Base-by-base conservation (phyloP, 2,797 vertebrate genomes). In the Sebastes itinus region DNA sequence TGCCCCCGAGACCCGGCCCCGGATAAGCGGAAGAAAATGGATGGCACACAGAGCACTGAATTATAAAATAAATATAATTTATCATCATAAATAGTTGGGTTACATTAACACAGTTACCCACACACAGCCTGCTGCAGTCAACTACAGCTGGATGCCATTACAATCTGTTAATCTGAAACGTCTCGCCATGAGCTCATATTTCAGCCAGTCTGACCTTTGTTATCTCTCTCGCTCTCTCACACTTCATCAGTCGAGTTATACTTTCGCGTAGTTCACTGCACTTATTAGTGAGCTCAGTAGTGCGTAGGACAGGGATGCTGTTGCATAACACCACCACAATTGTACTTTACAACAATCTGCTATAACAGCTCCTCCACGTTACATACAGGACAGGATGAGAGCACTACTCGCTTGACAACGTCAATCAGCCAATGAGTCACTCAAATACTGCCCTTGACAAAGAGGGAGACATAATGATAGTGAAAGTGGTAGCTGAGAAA, bases 101-200 rank as follows among this genome's bases (percentile, higher is more conserved):
- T 60, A 35, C 1, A 77, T 25, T 2, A 20, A 60, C 61, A n/a
- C 16, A 56, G 38, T 27, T 23, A 55, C 18, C 13, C 7, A 23
- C 22, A 64, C n/a, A 4, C 18, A 63, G 64, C 11, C 46, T 42
- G 60, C 49, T 52, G 27, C 20, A 63, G 74, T 63, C 22, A 55
- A 38, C 20, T 64, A 16, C 80, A 82, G 84, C 88, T 88, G 87
- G 82, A 86, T 78, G 60, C 73, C 58, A 77, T 83, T 67, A 72
- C 56, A 72, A 77, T 52, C 69, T 64, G 73, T 66, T 71, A 73
- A 80, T 81, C 63, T 79, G 56, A 66, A 59, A 65, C 4, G 30
- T 69, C 70, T 60, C 16, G 5, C 62, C 28, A 18, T 27, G 55
- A 67, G 81, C 65, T 88, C 81, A 68, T 79, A 33, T 81, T 88